Percentiles rank a stretch among this genome's conserved stretches.
phyloP scores from a whole-genome alignment of 2,797 vertebrate genomes.

The Crocidura indochinensis region DNA sequence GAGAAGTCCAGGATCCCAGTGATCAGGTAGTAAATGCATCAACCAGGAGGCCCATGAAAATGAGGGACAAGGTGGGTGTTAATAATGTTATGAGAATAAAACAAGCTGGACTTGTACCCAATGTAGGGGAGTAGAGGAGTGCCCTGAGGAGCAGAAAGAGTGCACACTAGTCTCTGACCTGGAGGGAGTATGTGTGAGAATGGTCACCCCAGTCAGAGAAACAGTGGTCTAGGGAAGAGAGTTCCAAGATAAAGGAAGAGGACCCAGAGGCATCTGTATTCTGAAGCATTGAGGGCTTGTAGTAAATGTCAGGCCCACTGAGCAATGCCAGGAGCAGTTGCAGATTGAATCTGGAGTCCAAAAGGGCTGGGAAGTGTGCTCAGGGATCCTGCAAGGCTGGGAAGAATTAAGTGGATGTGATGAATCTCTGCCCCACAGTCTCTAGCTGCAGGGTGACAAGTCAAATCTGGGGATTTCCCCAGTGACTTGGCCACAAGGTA shows the following conservation, averaged over 20 bases:
- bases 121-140: neutral
- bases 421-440: neutral
- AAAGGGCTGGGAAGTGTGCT: neutral
- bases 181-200: neutral
- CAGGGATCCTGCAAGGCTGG: neutral
- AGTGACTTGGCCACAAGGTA: neutral
- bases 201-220: neutral
- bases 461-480: neutral
- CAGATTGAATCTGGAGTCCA: neutral
- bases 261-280: neutral
- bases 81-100: neutral
- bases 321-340: neutral
- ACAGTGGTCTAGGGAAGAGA: neutral
- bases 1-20: neutral
- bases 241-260: neutral
- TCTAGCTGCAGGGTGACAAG: neutral
- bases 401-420: neutral
- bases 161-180: neutral
- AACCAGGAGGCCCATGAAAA: neutral
- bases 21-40: neutral
- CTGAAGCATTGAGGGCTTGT: neutral
- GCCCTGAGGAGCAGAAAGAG: neutral
- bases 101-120: neutral
- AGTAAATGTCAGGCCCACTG: no score
- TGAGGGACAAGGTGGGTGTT: neutral